Conservation (phyloP, 2,797 vertebrate species). For the Pseudochaenichthys georgianus region DNA sequence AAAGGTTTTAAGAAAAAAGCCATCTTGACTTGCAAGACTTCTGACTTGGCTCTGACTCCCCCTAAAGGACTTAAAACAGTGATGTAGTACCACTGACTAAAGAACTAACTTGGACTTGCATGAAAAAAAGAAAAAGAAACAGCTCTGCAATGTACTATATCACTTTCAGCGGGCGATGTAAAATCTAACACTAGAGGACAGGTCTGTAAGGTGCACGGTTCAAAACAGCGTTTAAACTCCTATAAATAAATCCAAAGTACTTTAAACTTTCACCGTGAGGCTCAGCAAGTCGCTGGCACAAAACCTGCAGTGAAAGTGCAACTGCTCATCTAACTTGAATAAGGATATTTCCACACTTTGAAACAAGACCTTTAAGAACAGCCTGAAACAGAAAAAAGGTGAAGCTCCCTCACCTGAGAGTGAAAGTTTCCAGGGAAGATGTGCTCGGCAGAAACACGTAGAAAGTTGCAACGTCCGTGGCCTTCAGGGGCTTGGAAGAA, state of each 20-base stretch:
- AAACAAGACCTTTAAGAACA: neutral
- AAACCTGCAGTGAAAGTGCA: neutral
- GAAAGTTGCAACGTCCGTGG: conserved; percentile 89
- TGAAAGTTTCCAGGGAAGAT: conserved; percentile 89
- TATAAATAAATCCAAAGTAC: too few species aligned
- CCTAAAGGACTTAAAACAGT: neutral
- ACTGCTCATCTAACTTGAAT: neutral
- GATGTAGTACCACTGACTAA: neutral
- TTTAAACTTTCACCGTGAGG: too few species aligned
- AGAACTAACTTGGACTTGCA: neutral
- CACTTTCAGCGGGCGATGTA: conserved; percentile 2
- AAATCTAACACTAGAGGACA: conserved; percentile 8
- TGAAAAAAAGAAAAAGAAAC: neutral
- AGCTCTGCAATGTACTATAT: neutral
- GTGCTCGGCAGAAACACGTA: conserved; percentile 89
- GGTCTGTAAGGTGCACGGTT: neutral
- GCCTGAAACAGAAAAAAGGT: neutral
- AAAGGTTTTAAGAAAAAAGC: neutral
- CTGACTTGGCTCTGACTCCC: conserved; percentile 9
- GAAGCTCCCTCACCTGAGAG: conserved; percentile 87
- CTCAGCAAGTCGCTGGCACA: neutral
- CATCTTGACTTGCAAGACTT: too few species aligned
- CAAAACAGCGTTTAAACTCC: neutral
- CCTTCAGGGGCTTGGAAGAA: conserved; percentile 85
- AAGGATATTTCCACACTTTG: neutral